A percentile compares a stretch with the other conserved stretches of the same genome.
These are phyloP conservation scores for Hoplostethus mediterraneus DNA, from an alignment of 2,797 vertebrate species.

Conservation along the genomic window DNA sequence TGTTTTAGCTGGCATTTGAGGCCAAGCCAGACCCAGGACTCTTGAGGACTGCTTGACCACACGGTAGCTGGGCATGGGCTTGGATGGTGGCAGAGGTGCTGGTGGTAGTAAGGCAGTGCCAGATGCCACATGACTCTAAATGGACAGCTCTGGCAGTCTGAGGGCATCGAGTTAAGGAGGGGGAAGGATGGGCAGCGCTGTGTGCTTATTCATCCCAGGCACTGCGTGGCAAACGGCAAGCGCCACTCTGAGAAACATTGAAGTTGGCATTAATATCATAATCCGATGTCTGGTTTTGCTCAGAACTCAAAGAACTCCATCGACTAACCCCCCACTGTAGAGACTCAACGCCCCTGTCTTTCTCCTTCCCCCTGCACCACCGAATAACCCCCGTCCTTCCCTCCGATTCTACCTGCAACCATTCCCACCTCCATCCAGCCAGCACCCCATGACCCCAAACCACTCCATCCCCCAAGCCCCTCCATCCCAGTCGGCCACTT, in stretches of 20 bases:
- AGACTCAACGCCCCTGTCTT: slow-evolving; percentile 11
- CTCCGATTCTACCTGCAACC: slow-evolving; percentile 13
- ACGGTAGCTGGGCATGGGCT: background rate
- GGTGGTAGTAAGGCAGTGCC: slow-evolving; percentile 4
- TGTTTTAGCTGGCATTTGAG: background rate
- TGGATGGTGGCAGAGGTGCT: slow-evolving; percentile 9
- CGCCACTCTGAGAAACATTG: slow-evolving; percentile 52
- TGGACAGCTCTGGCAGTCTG: slow-evolving; percentile 22
- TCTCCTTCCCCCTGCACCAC: slow-evolving; percentile 10
- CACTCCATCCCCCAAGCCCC: background rate
- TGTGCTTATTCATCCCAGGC: slow-evolving; percentile 25
- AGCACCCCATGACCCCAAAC: slow-evolving; percentile 30
- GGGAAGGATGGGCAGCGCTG: slow-evolving; percentile 2
- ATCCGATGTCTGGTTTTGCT: slow-evolving; percentile 70
- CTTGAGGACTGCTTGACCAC: background rate
- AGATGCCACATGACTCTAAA: slow-evolving; percentile 41
- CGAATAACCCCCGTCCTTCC: slow-evolving; percentile 15
- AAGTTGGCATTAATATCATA: slow-evolving; percentile 64
- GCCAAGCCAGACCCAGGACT: background rate
- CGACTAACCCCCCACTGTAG: background rate
- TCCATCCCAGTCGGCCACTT: slow-evolving; percentile 53
- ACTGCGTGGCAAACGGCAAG: slow-evolving; percentile 42
- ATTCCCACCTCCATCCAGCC: slow-evolving; percentile 23
- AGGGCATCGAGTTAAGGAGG: slow-evolving; percentile 6
- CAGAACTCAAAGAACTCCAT: slow-evolving; percentile 43